Evolutionary conservation across 2,113 vertebrate genomes (phyloP).

Genomic region (Plestiodon gilberti): DNA sequence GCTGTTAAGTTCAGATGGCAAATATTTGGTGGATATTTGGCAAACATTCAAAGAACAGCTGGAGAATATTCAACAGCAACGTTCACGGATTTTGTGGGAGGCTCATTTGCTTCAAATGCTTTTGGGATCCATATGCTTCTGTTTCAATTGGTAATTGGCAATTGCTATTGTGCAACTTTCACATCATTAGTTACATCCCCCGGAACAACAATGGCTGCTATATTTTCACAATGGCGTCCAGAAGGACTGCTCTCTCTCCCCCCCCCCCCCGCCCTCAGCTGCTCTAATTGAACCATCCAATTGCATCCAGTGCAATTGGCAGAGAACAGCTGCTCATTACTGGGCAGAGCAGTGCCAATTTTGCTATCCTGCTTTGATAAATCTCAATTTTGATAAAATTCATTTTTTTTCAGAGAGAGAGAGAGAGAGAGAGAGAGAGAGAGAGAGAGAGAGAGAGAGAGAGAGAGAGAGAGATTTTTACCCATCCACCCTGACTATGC

Average conservation of each 20-base stretch:
- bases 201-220: neutral
- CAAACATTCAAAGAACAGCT: neutral
- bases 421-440: neutral
- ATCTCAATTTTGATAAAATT: constrained; percentile 37
- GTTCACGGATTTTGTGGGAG: neutral
- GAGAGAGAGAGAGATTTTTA: constrained; percentile 7
- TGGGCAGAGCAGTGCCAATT: constrained; percentile 24
- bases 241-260: constrained; percentile 1
- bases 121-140: neutral
- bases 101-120: neutral
- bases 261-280: constrained; percentile 14
- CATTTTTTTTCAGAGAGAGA: neutral
- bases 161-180: neutral
- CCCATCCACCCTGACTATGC: accelerated
- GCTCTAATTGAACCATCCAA: constrained; percentile 24
- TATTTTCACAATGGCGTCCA: constrained; percentile 7
- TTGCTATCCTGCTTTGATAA: constrained; percentile 42
- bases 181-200: neutral
- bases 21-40: neutral
- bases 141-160: neutral
- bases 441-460: too few species aligned
- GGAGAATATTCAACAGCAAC: neutral
- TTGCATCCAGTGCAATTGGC: constrained; percentile 22
- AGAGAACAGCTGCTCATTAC: constrained; percentile 46
- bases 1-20: neutral